Base-by-base conservation (phyloP, 2,888 invertebrate species). In the Teleiodes luculella region DNA sequence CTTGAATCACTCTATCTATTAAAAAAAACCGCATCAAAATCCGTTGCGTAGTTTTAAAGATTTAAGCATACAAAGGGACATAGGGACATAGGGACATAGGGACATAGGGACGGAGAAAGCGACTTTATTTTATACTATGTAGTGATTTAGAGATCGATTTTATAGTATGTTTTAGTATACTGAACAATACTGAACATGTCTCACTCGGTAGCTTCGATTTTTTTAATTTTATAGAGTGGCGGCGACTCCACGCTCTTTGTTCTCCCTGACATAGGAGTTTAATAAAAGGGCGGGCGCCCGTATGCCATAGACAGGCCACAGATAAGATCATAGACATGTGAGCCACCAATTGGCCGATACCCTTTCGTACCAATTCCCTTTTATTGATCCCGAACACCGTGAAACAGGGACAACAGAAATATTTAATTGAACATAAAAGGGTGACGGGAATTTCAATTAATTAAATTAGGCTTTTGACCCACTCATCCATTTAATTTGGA, bases 301-400 rank as follows among this genome's bases (percentile, higher is more conserved):
- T 83, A 86, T 87, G 67, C 67, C 73, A 61, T 70, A 66, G 69
- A 74, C 68, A 72, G 68, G 68, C 79, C 79, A 64, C 79, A 80
- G 88, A 89, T 88, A 87, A 85, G 76, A 89, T 86, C 86, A 77
- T 76, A 78, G 76, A 78, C 80, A 74, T 76, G 83, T 83, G 83
- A 81, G 67, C 70, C 76, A 57, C 68, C 69, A 79, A 80, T 82
- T 85, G 85, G 74, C 71, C 67, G 68, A 77, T 80, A 85, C 86
- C 86, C 86, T 86, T 86, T 83, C 72, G 77, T 76, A 73, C 60
- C 63, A 57, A 65, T 65, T 64, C 68, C 68, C 68, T 61, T 70
- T 73, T 73, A 76, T 75, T 74, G 68, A 68, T 68, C 68, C 61
- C 70, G 65, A 51, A 51, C 33, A 43, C 48, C 37, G 46, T 66